phyloP scores from a whole-genome alignment of 2,888 invertebrate species.

The Ophioninae sp. region DNA sequence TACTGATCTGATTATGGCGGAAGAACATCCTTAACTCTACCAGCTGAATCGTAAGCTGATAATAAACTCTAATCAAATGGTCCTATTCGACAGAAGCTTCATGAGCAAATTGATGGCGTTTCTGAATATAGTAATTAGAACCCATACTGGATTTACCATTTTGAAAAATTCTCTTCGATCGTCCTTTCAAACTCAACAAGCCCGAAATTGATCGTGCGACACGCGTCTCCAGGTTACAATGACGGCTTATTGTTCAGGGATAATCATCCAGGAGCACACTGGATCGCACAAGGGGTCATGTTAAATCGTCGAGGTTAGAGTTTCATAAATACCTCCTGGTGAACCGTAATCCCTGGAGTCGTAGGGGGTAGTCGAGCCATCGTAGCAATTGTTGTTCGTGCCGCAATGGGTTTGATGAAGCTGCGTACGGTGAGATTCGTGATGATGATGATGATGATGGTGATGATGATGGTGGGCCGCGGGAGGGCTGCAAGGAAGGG shows the following conservation, averaged over 20 bases:
- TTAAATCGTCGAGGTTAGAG: conserved; percentile 17
- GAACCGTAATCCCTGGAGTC: conserved; percentile 79
- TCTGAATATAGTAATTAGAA: no score
- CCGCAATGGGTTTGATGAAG: conserved; percentile 79
- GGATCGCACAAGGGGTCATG: conserved; percentile 19
- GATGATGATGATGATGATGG: conserved; percentile 73
- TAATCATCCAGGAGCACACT: conserved; percentile 21
- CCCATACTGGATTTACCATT: neutral
- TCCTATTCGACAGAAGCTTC: no score
- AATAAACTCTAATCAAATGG: no score
- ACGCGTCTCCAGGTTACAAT: neutral
- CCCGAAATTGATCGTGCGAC: conserved; percentile 1
- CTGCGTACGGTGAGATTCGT: conserved; percentile 74
- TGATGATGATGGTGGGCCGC: conserved; percentile 74
- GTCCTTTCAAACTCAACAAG: conserved; percentile 1
- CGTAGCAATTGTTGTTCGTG: conserved; percentile 83
- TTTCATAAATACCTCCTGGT: conserved; percentile 74
- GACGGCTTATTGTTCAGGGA: neutral
- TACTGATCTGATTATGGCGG: no score
- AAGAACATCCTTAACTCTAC: no score
- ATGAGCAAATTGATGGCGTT: no score
- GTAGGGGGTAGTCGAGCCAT: conserved; percentile 81
- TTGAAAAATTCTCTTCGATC: neutral
- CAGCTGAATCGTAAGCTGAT: no score
- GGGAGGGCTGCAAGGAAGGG: conserved; percentile 83